These are phyloP conservation scores for Mesocricetus auratus DNA, from an alignment of 2,113 vertebrate genomes.

Conservation along the genomic window DNA sequence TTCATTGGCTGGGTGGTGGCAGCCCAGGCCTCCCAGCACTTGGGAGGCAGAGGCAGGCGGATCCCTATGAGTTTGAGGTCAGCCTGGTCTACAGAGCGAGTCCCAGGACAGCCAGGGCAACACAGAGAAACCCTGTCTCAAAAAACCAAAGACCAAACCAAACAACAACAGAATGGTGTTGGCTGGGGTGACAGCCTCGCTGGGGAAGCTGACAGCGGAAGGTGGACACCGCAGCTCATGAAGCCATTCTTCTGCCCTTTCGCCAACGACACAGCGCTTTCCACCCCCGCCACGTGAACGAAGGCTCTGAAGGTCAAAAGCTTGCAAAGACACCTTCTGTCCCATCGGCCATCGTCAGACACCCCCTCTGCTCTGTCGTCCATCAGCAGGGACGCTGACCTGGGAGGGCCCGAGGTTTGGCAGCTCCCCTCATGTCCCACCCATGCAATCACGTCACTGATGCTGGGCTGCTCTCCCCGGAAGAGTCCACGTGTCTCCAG, in stretches of 20 bases:
- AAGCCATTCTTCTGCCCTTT: not conserved
- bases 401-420: not conserved
- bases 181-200: not conserved
- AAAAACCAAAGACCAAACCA: not conserved
- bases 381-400: not conserved
- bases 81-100: not conserved
- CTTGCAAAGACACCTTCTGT: not conserved
- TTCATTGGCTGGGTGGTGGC: not conserved
- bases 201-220: not conserved
- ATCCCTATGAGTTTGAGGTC: not conserved
- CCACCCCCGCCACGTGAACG: not conserved
- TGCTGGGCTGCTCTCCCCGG: not conserved
- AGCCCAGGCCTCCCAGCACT: not conserved
- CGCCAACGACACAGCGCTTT: not conserved
- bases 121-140: not conserved
- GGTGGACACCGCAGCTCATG: not conserved
- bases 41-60: not conserved
- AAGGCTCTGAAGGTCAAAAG: not conserved
- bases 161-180: not conserved
- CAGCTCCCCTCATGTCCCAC: not conserved
- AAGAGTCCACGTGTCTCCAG: not conserved
- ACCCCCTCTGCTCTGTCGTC: not conserved
- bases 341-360: not conserved
- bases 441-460: fast-evolving
- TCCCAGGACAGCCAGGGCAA: not conserved